A percentile compares a stretch with the other conserved stretches of the same genome.
phyloP scores from a whole-genome alignment of 2,888 invertebrate species.

The Melanargia galathea region DNA sequence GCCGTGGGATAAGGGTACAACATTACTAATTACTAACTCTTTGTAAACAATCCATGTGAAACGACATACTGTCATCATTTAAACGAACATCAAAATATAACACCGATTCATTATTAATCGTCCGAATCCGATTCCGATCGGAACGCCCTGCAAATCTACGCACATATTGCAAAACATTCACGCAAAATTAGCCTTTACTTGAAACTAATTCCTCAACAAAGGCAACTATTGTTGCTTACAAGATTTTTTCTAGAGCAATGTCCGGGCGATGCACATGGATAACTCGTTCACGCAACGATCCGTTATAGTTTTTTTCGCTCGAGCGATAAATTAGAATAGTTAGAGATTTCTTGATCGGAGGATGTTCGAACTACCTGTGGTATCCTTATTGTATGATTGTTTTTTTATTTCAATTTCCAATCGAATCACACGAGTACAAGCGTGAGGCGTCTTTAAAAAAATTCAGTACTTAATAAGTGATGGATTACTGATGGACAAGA shows the following conservation, averaged over 20 bases:
- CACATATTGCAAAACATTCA: slow-evolving; percentile 37
- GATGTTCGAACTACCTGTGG: slow-evolving; percentile 26
- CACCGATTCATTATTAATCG: slow-evolving; percentile 46
- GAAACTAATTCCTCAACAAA: slow-evolving; percentile 15
- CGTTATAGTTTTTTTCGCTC: slow-evolving; percentile 50
- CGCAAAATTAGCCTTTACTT: slow-evolving; percentile 43
- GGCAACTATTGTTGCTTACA: slow-evolving; percentile 35
- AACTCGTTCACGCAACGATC: slow-evolving; percentile 67
- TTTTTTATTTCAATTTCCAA: background rate
- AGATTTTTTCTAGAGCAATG: slow-evolving; percentile 21
- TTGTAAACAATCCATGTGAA: slow-evolving; percentile 21
- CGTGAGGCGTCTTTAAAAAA: too few species aligned
- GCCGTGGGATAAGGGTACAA: too few species aligned
- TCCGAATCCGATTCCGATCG: slow-evolving; percentile 62
- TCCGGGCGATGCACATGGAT: slow-evolving; percentile 75
- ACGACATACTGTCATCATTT: slow-evolving; percentile 19
- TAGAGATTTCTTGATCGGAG: slow-evolving; percentile 42
- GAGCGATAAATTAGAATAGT: slow-evolving; percentile 42
- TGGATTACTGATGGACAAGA: too few species aligned
- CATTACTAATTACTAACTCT: background rate
- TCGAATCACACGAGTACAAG: too few species aligned
- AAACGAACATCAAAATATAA: slow-evolving; percentile 32
- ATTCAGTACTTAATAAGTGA: too few species aligned
- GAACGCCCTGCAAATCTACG: slow-evolving; percentile 50
- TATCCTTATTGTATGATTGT: background rate